phyloP scores from a whole-genome alignment of 2,888 invertebrate species.

The Carterocephalus palaemon region DNA sequence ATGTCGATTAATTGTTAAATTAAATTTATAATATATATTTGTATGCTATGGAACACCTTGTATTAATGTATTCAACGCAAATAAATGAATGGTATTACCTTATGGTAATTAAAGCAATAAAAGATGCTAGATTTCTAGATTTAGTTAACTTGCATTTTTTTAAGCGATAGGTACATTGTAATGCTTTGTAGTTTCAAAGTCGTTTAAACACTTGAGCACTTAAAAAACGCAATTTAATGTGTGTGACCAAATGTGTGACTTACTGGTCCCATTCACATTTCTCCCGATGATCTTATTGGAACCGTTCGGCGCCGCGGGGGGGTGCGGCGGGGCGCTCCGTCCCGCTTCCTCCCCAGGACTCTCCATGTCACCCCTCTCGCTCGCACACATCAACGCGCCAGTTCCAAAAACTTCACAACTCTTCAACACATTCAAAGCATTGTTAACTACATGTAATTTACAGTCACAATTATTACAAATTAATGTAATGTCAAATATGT shows the following conservation, averaged over 20 bases:
- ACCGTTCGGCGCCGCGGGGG: conserved; percentile 72
- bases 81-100: no score
- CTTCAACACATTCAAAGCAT: conserved; percentile 32
- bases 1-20: no score
- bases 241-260: no score
- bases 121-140: no score
- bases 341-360: conserved; percentile 73
- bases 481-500: conserved; percentile 20
- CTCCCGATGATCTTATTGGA: conserved; percentile 82
- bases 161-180: no score
- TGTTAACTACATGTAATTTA: not conserved
- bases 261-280: conserved; percentile 82
- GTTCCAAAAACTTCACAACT: conserved; percentile 63
- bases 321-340: conserved; percentile 63
- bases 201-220: conserved; percentile 22
- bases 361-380: conserved; percentile 71
- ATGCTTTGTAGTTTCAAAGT: no score
- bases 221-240: conserved; percentile 39
- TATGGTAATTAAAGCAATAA: no score
- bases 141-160: no score
- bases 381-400: conserved; percentile 74
- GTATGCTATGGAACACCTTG: no score
- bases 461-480: conserved; percentile 23
- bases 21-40: no score
- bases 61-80: no score